phyloP scores from a whole-genome alignment of 2,113 vertebrate species.

The Erythrocebus patas region DNA sequence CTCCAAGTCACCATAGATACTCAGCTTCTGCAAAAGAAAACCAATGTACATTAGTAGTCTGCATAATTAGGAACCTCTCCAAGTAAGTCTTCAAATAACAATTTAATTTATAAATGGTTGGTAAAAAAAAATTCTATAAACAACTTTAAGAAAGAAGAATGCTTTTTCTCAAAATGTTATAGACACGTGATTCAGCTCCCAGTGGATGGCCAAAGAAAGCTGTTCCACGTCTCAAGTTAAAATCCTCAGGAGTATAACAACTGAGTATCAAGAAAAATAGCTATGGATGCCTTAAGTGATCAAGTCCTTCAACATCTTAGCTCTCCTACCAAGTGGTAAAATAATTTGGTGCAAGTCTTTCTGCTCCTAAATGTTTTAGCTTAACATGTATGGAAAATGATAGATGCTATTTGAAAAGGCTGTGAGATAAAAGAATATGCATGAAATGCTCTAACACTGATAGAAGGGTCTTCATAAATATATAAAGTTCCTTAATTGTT shows the following conservation, averaged over 20 bases:
- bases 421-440: neutral
- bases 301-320: neutral
- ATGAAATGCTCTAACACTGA: neutral
- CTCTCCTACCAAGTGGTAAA: neutral
- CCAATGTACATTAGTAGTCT: conserved; percentile 32
- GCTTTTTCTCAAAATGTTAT: neutral
- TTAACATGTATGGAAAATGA: neutral
- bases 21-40: conserved; percentile 92
- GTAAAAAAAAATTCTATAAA: neutral
- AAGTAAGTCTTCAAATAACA: conserved; percentile 5
- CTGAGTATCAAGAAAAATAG: neutral
- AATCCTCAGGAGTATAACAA: neutral
- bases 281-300: neutral
- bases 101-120: neutral
- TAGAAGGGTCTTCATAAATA: conserved; percentile 11
- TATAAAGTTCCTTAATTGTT: neutral
- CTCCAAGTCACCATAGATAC: conserved; percentile 96
- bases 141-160: neutral
- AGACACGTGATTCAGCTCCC: neutral
- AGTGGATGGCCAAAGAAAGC: neutral
- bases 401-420: neutral
- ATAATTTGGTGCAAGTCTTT: conserved; percentile 3
- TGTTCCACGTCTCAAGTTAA: neutral
- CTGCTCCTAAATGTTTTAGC: neutral
- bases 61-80: conserved; percentile 4